Conservation (phyloP, 2,888 invertebrate species). For the Megamerina dolium region DNA sequence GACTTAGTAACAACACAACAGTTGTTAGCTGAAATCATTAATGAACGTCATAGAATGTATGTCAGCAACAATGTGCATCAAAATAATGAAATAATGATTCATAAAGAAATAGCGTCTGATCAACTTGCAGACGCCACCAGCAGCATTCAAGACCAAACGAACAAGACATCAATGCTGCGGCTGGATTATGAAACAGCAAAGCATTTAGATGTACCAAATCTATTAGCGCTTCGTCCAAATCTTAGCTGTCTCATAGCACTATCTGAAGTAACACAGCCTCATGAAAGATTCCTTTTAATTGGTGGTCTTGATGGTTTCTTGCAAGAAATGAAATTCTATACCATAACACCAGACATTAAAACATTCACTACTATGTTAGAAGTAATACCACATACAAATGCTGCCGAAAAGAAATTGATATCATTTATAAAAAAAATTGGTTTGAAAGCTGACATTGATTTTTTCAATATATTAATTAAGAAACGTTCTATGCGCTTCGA, state of each 20-base stretch:
- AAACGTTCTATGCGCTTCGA: constrained; percentile 66
- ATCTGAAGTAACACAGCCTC: constrained; percentile 54
- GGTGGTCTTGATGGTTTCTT: constrained; percentile 77
- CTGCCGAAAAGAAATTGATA: constrained; percentile 66
- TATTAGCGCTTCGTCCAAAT: constrained; percentile 57
- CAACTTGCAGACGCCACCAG: too few relatives aligned
- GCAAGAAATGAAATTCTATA: constrained; percentile 62
- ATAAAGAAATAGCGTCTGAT: not conserved
- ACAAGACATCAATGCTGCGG: not conserved
- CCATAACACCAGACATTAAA: constrained; percentile 68
- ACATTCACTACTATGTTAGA: constrained; percentile 73
- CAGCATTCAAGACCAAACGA: not conserved
- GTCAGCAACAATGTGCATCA: not conserved
- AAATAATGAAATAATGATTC: not conserved
- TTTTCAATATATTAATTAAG: constrained; percentile 82
- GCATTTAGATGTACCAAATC: constrained; percentile 55
- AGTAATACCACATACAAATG: constrained; percentile 59
- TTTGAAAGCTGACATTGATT: constrained; percentile 68
- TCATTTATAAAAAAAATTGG: constrained; percentile 55
- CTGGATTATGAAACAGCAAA: not conserved
- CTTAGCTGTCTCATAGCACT: constrained; percentile 58
- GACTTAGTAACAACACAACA: constrained; percentile 56
- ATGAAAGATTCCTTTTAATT: constrained; percentile 63
- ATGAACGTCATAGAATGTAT: constrained; percentile 8
- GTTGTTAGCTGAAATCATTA: constrained; percentile 47